Conservation (phyloP, 2,797 vertebrate species). For the Arctocebus calabarensis region DNA sequence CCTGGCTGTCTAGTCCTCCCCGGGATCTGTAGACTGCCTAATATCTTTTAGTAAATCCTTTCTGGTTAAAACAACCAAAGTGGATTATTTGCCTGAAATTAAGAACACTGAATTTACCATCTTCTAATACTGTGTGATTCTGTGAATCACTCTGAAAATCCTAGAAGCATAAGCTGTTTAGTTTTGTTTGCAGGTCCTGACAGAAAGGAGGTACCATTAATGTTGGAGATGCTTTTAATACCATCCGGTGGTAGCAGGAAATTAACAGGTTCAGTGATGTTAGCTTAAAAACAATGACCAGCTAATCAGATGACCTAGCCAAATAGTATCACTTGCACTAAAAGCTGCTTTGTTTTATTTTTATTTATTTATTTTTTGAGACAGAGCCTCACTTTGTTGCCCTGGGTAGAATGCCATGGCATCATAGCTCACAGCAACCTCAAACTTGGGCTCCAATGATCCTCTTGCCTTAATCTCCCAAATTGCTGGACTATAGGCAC, state of each 20-base stretch:
- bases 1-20: neutral
- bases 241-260: neutral
- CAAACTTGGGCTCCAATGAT: neutral
- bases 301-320: neutral
- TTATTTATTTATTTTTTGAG: neutral
- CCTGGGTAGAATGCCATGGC: neutral
- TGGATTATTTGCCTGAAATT: neutral
- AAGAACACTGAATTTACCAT: slow-evolving; percentile 1
- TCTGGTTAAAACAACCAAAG: slow-evolving; percentile 2
- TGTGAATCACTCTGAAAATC: slow-evolving; percentile 55
- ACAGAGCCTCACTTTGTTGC: neutral
- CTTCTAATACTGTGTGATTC: slow-evolving; percentile 18
- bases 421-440: neutral
- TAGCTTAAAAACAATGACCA: slow-evolving; percentile 6
- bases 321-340: neutral
- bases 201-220: neutral
- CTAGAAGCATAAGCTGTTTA: neutral
- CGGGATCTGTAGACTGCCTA: neutral
- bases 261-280: neutral
- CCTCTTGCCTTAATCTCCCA: neutral
- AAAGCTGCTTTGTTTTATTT: neutral
- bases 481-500: neutral
- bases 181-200: slow-evolving; percentile 7
- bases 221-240: neutral
- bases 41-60: neutral